Conservation (phyloP, 1,140 invertebrate species). For the Diorhabda elongata region DNA sequence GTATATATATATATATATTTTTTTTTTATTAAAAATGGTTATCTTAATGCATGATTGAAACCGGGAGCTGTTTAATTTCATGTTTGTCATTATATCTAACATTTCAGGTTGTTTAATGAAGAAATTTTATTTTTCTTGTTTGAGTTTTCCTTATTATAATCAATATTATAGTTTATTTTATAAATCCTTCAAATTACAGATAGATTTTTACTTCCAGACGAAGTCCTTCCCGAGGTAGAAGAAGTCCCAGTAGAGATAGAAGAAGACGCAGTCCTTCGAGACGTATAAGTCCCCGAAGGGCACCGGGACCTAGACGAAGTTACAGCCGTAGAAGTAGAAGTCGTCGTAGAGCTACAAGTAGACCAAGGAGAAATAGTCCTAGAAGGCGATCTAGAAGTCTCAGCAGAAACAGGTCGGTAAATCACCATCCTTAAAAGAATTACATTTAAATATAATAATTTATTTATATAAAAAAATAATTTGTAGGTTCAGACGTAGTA, state of each 20-base stretch:
- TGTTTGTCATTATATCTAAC: no score
- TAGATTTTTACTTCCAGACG: slow-evolving; percentile 34
- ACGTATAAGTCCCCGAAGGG: slow-evolving; percentile 36
- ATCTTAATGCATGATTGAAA: no score
- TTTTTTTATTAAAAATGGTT: neutral
- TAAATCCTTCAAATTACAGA: slow-evolving; percentile 35
- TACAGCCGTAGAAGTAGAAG: slow-evolving; percentile 23
- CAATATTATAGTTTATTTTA: slow-evolving; percentile 18
- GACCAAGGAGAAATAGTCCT: slow-evolving; percentile 30
- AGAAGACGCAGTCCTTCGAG: slow-evolving; percentile 34
- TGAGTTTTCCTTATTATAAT: slow-evolving; percentile 5
- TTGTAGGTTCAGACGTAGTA: slow-evolving; percentile 36
- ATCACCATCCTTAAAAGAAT: neutral
- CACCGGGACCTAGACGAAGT: slow-evolving; percentile 32
- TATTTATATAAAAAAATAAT: neutral
- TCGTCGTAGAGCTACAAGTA: slow-evolving; percentile 25
- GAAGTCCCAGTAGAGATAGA: slow-evolving; percentile 24
- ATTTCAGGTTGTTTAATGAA: neutral
- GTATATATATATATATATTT: neutral
- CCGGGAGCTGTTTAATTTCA: no score
- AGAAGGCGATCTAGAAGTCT: slow-evolving; percentile 38
- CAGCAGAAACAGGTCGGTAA: slow-evolving; percentile 46
- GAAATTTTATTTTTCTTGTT: slow-evolving; percentile 1
- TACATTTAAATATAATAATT: neutral
- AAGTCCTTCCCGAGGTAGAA: slow-evolving; percentile 33